Base-by-base conservation (phyloP, 2,888 invertebrate species). In the Halictus quadricinctus region DNA sequence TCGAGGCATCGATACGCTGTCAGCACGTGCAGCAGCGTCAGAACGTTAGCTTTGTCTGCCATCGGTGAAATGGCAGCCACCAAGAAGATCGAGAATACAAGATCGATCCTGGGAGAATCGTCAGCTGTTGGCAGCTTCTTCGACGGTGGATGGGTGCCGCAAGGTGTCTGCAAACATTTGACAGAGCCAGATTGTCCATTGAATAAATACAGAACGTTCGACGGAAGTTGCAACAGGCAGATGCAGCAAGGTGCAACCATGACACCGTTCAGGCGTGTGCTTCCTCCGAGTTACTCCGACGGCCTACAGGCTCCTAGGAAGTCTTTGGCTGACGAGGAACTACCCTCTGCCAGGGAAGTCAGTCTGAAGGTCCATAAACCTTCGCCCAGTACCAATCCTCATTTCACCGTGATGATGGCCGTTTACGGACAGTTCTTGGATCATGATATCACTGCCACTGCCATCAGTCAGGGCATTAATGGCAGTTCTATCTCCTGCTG, bases 361-460 rank as follows among this genome's bases (percentile, higher is more conserved):
- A 98, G 97, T 88, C 94, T 92, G 29, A 95, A 96, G 36, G 96
- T 98, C 0, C 97, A 97, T 94, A 95, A 97, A 0, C 96, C 97
- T 0, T 96, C 96, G 87, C 97, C 97, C 92, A 96, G 96, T 60
- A 96, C 96, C 74, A 97, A 98, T 94, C 96, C 97, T 0, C 95
- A 96, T 88, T 97, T 98, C 93, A 97, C 97, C 0, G 97, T 97
- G 0, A 97, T 98, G 97, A 93, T 98, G 85, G 98, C 98, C 0
- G 97, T 98, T 7, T 98, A 98, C 96, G 98, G 98, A 0, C 98
- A 98, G 95, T 98, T 98, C 94, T 92, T 98, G 21, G 98, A 98
- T 94, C 98, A 98, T 89, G 98, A 98, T 89, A 96, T 98, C 80
- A 98, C 98, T 0, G 97, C 98, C 10, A 98, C 98, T 0, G 98